phyloP scores from a whole-genome alignment of 2,113 vertebrate species.

The Cynocephalus volans region DNA sequence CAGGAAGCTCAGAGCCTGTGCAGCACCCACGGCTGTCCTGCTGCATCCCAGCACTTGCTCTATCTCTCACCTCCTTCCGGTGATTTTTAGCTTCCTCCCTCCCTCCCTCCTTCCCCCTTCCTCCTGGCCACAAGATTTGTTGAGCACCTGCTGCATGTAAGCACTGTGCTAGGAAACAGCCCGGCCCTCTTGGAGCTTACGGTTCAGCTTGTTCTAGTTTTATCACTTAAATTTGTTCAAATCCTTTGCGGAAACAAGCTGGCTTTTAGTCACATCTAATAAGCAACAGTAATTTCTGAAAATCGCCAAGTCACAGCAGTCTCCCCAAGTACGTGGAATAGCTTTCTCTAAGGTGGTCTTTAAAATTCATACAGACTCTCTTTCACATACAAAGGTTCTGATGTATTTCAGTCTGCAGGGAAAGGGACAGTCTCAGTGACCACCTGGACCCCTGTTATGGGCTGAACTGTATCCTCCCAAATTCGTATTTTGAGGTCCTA shows the following conservation, averaged over 20 bases:
- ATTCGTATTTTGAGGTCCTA: neutral
- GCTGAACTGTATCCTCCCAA: neutral
- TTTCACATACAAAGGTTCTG: neutral
- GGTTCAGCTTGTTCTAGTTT: neutral
- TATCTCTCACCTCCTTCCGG: neutral
- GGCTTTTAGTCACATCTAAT: neutral
- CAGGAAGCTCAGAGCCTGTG: neutral
- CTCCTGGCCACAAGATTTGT: neutral
- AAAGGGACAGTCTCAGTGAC: neutral
- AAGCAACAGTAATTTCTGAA: neutral
- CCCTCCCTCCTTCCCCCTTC: neutral
- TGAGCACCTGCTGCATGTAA: neutral
- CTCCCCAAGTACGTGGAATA: neutral
- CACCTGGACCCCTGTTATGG: too few relatives aligned
- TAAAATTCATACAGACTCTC: neutral
- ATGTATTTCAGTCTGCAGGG: neutral
- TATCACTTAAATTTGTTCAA: neutral
- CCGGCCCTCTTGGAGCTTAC: neutral
- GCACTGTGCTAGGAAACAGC: accelerated
- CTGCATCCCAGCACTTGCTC: neutral
- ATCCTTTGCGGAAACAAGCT: neutral
- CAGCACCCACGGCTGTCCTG: neutral
- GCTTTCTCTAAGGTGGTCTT: neutral
- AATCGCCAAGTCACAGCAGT: neutral
- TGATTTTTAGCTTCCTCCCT: neutral